Evolutionary conservation across 2,797 vertebrate genomes (phyloP), one percentile per base, ranked within the genome.

Genomic region (Danionella dracula): DNA sequence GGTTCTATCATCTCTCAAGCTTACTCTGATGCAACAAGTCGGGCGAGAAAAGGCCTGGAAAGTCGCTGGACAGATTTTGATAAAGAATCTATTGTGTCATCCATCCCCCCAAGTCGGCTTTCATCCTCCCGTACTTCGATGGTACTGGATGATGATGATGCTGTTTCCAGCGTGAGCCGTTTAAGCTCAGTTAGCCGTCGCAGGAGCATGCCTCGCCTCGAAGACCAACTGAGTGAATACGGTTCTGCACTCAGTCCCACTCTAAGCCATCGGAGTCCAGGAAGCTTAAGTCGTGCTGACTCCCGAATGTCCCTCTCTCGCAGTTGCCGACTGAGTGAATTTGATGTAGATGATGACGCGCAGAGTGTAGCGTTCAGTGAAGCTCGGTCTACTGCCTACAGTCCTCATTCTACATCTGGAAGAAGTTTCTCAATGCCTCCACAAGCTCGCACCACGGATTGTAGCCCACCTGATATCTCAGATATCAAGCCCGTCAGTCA

Each of bases 351-450:
- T 0, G 87, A 91, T 32, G 93, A 94, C 0, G 59, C 79, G 1
- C 81, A 79, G 64, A 92, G 91, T 0, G 53, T 90, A 72, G 90
- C 87, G 10, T 80, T 82, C 67, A 92, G 87, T 0, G 90, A 93
- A 57, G 72, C 71, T 11, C 79, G 76, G 13, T 90, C 88, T 2
- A 87, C 90, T 0, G 82, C 84, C 2, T 86, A 84, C 20, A 92
- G 92, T 78, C 92, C 92, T 37, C 89, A 87, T 2, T 85, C 90
- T 0, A 83, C 91, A 0, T 71, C 85, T 2, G 91, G 90, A 4
- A 92, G 94, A 67, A 98, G 95, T 21, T 76, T 94, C 53, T 98
- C 95, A 0, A 90, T 99, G 83, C 96, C 96, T 1, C 87, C 93
- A 0, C 89, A 81, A 68, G 87, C 87, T 6, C 89, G 86, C 17